Conservation (phyloP, 2,797 vertebrate species). For the Alca torda region DNA sequence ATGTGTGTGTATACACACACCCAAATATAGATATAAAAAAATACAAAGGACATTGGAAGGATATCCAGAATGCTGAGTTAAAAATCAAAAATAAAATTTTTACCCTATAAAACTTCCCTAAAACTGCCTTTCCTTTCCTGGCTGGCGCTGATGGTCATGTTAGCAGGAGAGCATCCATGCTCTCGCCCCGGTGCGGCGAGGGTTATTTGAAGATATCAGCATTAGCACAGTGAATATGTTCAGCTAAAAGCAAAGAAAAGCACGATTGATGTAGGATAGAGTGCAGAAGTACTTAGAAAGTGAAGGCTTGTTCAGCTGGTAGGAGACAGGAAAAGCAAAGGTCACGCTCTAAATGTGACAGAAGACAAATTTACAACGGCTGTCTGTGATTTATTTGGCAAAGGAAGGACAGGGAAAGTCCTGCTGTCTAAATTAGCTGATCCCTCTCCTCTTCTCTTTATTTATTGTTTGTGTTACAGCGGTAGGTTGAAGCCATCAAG, state of each 20-base stretch:
- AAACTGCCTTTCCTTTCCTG: neutral
- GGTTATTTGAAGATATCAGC: neutral
- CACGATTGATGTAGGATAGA: neutral
- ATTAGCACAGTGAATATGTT: neutral
- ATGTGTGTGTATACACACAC: neutral
- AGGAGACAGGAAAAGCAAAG: neutral
- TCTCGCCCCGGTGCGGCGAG: rapidly evolving
- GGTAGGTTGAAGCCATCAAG: neutral
- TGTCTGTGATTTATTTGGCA: neutral
- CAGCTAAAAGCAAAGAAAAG: neutral
- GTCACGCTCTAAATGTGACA: neutral
- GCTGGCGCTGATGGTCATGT: neutral
- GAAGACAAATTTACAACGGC: neutral
- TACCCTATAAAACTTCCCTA: neutral
- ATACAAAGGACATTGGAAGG: neutral
- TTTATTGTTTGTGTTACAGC: neutral
- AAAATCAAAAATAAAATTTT: neutral
- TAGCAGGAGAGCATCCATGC: neutral
- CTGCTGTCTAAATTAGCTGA: neutral
- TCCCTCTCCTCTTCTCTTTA: neutral
- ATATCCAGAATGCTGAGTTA: neutral
- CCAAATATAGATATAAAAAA: neutral
- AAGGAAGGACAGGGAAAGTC: neutral
- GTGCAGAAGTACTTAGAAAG: neutral
- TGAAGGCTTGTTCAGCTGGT: neutral